Percentiles rank a stretch among this genome's conserved stretches.
phyloP scores from a whole-genome alignment of 2,888 invertebrate species.

The Mycogona germanica region DNA sequence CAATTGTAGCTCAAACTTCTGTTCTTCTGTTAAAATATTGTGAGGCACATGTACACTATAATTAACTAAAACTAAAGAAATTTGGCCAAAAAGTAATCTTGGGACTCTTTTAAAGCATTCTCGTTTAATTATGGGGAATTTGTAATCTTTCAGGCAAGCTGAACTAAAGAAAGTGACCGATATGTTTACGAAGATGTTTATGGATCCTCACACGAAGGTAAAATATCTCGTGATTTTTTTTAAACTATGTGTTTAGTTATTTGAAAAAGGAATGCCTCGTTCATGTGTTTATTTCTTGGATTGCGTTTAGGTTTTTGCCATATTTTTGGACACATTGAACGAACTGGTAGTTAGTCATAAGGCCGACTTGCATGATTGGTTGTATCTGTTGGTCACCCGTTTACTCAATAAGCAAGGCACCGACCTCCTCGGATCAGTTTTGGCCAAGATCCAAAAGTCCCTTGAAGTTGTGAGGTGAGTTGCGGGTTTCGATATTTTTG shows the following conservation, averaged over 20 bases:
- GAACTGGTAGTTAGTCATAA: slow-evolving; percentile 78
- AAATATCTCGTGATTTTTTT: not conserved
- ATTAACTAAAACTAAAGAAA: not conserved
- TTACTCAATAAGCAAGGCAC: slow-evolving; percentile 79
- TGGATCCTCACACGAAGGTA: slow-evolving; percentile 84
- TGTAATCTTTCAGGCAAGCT: slow-evolving; percentile 29
- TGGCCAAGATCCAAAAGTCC: slow-evolving; percentile 77
- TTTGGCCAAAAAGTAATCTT: too few species aligned
- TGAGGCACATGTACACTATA: not conserved
- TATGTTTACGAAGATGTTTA: slow-evolving; percentile 90
- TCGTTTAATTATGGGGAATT: slow-evolving; percentile 7
- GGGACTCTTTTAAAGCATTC: not conserved
- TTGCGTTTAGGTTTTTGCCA: slow-evolving; percentile 55
- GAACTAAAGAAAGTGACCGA: slow-evolving; percentile 80
- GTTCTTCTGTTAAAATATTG: too few species aligned
- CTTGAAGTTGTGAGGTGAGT: slow-evolving; percentile 57
- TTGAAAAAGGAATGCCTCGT: not conserved
- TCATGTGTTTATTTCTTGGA: not conserved
- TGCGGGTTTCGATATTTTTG: not conserved
- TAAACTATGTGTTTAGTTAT: not conserved
- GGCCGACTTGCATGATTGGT: slow-evolving; percentile 80
- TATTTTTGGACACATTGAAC: slow-evolving; percentile 85
- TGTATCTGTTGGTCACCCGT: slow-evolving; percentile 78
- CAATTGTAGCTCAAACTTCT: not conserved
- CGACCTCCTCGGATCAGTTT: slow-evolving; percentile 82